Evolutionary conservation across 2,113 vertebrate species (phyloP), one percentile per base, ranked within the genome.

Genomic region (Menidia beryllina): DNA sequence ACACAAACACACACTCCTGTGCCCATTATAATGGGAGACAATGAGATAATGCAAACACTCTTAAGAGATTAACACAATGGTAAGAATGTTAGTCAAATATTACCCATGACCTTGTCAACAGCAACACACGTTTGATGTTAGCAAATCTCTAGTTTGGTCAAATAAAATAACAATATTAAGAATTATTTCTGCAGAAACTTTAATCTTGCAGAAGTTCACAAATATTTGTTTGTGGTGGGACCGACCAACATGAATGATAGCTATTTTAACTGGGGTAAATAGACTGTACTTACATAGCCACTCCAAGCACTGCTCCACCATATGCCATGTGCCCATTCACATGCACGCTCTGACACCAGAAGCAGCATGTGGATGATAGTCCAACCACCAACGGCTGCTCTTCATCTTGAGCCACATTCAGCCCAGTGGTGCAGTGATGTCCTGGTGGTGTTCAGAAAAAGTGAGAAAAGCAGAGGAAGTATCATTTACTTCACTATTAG

Each of bases 1-100:
- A 87, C 84, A 84, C 81, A 84, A 66, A 83, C 57, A 68, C 53
- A 67, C 69, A 75, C 57, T 77, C 20, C 41, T 59, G 54, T 66
- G 57, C 23, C 55, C 65, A 10, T 60, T 65, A 36, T 43, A n/a
- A 74, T 69, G 49, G 41, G 36, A 70, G 55, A 77, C 53, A 36
- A 26, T 13, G 25, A 72, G 63, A 59, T 39, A 43, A 56, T 17
- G n/a, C 26, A 15, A 45, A n/a, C 27, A 45, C 27, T 51, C 7
- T 36, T 38, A 26, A 55, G 7, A 55, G 38, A 62, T 25, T 43
- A 39, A 2, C 51, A 53, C 53, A 63, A 30, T 4, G 56, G 60
- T 11, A 75, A 2, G 3, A 52, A 68, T 52, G 14, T 36, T 49
- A 26, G 27, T 23, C 45, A 7, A 45, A 2, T 41, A 30, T 14